These are phyloP conservation scores for Ferrisia virgata DNA, from an alignment of 2,888 invertebrate species.

Conservation along the genomic window DNA sequence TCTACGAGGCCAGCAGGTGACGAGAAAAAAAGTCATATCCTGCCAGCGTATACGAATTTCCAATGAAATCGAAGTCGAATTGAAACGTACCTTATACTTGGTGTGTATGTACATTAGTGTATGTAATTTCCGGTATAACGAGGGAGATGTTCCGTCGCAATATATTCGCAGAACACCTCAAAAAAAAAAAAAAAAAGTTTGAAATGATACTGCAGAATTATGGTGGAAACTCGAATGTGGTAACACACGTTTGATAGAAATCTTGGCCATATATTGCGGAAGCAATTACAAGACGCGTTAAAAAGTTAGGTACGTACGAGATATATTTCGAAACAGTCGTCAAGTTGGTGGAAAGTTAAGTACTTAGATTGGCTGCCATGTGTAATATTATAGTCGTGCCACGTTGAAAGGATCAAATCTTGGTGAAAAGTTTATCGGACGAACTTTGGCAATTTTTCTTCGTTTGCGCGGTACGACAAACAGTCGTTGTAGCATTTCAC, in stretches of 20 bases:
- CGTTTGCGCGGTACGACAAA: not conserved
- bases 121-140: too few relatives aligned
- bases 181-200: too few relatives aligned
- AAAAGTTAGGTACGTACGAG: conserved; percentile 11
- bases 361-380: not conserved
- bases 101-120: too few relatives aligned
- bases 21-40: too few relatives aligned
- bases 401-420: conserved; percentile 26
- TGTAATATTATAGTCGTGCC: conserved; percentile 22
- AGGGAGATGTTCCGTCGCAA: too few relatives aligned
- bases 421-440: conserved; percentile 14
- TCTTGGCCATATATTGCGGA: not conserved
- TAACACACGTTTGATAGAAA: not conserved
- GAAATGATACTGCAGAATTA: too few relatives aligned
- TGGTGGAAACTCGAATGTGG: not conserved
- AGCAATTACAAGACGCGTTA: conserved; percentile 23
- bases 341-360: conserved; percentile 14
- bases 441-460: conserved; percentile 13
- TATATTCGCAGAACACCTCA: too few relatives aligned
- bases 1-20: too few relatives aligned
- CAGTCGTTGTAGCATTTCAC: not conserved
- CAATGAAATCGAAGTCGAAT: too few relatives aligned
- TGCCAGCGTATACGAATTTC: too few relatives aligned
- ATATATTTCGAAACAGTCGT: conserved; percentile 20
- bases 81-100: too few relatives aligned